Evolutionary conservation across 2,888 invertebrate genomes (phyloP).

Genomic region (Lamellibrachia columna): DNA sequence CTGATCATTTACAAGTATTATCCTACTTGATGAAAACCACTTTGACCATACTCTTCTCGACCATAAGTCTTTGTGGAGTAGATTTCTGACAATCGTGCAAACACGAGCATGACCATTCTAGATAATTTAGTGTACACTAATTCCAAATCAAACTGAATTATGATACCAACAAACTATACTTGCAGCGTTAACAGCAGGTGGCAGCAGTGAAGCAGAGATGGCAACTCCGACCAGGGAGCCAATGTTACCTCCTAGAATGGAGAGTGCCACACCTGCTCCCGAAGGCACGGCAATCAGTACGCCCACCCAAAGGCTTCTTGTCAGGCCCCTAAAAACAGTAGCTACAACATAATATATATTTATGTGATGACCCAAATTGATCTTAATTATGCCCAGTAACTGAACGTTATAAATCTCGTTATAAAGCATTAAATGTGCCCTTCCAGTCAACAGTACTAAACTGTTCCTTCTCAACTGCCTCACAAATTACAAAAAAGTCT

Average conservation of each 20-base stretch:
- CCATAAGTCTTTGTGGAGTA: not conserved
- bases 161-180: conserved; percentile 40
- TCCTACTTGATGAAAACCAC: not conserved
- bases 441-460: too few species aligned
- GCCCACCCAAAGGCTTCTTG: conserved; percentile 77
- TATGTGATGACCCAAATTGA: not conserved
- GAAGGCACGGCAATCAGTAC: conserved; percentile 80
- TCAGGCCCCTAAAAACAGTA: conserved; percentile 68
- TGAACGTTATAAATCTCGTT: too few species aligned
- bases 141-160: not conserved
- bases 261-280: conserved; percentile 81
- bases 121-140: not conserved
- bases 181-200: conserved; percentile 83
- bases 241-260: conserved; percentile 81
- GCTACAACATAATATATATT: conserved; percentile 16
- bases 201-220: conserved; percentile 81
- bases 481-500: too few species aligned
- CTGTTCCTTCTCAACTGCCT: too few species aligned
- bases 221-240: conserved; percentile 84
- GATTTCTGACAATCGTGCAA: not conserved
- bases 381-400: not conserved
- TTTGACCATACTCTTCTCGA: not conserved
- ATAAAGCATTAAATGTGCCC: too few species aligned
- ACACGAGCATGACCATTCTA: not conserved
- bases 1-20: not conserved